These are phyloP conservation scores for Cirrhinus mrigala DNA, from an alignment of 2,797 vertebrate species.

Conservation along the genomic window DNA sequence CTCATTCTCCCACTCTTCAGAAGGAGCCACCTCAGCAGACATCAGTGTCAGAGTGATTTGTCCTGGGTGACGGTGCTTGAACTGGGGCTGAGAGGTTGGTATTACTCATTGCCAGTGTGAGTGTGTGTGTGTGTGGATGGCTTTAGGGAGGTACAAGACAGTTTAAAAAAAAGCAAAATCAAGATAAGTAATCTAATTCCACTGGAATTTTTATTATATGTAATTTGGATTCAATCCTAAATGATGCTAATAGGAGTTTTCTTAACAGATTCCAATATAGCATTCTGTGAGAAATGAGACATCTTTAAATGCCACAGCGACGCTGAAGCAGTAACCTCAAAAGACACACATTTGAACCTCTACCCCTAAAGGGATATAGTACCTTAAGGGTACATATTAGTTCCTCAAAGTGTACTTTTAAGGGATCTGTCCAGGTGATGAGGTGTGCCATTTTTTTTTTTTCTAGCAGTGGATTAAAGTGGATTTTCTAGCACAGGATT, in stretches of 20 bases:
- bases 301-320: no score
- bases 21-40: conserved; percentile 52
- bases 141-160: conserved; percentile 13
- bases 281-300: not conserved
- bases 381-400: not conserved
- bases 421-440: not conserved
- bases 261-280: not conserved
- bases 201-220: not conserved
- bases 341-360: not conserved
- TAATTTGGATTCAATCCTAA: not conserved
- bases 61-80: conserved; percentile 48
- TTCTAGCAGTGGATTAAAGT: no score
- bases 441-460: not conserved
- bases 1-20: conserved; percentile 29
- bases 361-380: not conserved
- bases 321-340: not conserved
- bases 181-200: not conserved
- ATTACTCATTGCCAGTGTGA: conserved; percentile 42
- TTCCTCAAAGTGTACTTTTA: not conserved
- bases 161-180: not conserved
- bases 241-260: not conserved
- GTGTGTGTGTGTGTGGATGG: not conserved
- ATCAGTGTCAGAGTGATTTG: conserved; percentile 54
- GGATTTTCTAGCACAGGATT: conserved; percentile 2
- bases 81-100: conserved; percentile 35